A percentile compares a stretch with the other conserved stretches of the same genome.
Conservation (phyloP, 1,140 invertebrate species). For the Cydia strobilella region DNA sequence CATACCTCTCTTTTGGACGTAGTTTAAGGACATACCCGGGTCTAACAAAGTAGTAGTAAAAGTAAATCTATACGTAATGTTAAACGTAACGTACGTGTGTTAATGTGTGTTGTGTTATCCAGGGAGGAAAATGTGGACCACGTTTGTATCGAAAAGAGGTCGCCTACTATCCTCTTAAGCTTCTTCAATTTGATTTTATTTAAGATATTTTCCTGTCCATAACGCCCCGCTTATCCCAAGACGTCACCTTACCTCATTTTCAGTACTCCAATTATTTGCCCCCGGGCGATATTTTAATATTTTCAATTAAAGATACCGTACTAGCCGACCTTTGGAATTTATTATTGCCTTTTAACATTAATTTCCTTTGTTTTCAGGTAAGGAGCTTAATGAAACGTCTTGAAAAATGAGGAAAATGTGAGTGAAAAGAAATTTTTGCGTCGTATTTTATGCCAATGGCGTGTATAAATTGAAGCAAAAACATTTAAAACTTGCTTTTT, state of each 20-base stretch:
- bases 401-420: constrained; percentile 10
- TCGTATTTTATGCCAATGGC: neutral
- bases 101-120: too few relatives aligned
- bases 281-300: constrained; percentile 24
- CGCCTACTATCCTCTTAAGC: too few relatives aligned
- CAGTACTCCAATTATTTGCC: neutral
- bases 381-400: constrained; percentile 10
- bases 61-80: too few relatives aligned
- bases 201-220: neutral
- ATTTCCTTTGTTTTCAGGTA: constrained; percentile 26
- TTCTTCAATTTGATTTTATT: too few relatives aligned
- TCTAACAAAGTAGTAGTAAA: too few relatives aligned
- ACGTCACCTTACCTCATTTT: neutral
- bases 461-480: too few relatives aligned
- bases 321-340: neutral
- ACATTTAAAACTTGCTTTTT: too few relatives aligned
- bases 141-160: too few relatives aligned
- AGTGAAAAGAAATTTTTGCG: neutral
- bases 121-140: too few relatives aligned
- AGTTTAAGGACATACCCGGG: too few relatives aligned
- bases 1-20: too few relatives aligned
- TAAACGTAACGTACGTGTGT: too few relatives aligned
- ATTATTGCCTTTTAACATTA: constrained; percentile 20
- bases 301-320: constrained; percentile 30
- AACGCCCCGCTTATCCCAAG: neutral